Percentiles rank a stretch among this genome's conserved stretches.
These are phyloP conservation scores for Caenorhabditis elegans DNA, from an alignment of 1,140 invertebrate species.

Conservation along the genomic window WBcel235 BX284605.5:4590501-4591000, in stretches of 20 bases:
- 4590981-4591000: neutral
- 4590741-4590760: no score
- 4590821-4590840: no score
- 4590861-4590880: neutral
- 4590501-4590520: neutral
- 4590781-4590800: no score
- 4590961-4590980: no score
- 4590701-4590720: no score
- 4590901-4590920: neutral
- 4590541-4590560: neutral
- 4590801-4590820: no score
- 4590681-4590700: no score
- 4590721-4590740: no score
- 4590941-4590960: neutral
- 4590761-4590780: no score
- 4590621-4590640: neutral
- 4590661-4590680: neutral
- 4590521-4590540: neutral
- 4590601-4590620: neutral
- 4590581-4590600: neutral
- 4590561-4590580: neutral
- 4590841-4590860: no score
- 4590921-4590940: neutral
- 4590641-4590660: neutral
- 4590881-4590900: constrained; percentile 26